phyloP scores from a whole-genome alignment of 2,797 vertebrate genomes.

The Phrynocephalus guinanensis region DNA sequence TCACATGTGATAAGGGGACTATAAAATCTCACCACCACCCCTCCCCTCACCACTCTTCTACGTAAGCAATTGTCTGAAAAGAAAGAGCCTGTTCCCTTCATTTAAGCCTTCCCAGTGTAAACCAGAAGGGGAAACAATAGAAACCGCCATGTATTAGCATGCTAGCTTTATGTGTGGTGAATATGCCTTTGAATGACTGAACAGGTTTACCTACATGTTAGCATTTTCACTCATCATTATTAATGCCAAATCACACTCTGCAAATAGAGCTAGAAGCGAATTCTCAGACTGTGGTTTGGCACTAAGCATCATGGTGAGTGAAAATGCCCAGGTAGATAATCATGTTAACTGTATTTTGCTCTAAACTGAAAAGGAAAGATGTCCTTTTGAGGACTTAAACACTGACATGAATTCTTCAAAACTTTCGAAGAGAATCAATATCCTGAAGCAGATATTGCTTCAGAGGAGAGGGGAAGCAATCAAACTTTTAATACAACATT shows the following conservation, averaged over 20 bases:
- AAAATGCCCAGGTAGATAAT: neutral
- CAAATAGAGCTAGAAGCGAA: neutral
- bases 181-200: no score
- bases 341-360: neutral
- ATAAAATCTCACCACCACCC: neutral
- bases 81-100: no score
- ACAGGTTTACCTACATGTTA: neutral
- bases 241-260: neutral
- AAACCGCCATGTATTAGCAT: no score
- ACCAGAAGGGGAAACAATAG: no score
- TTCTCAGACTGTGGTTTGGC: neutral
- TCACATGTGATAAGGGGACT: no score
- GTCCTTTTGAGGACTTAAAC: neutral
- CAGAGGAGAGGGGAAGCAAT: conserved; percentile 22
- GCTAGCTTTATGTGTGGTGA: no score
- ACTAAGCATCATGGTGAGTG: neutral
- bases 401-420: neutral
- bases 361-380: neutral
- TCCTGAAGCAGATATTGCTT: conserved; percentile 20
- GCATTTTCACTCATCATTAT: neutral
- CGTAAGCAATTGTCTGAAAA: no score
- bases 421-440: neutral
- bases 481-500: neutral
- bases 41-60: no score
- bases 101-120: no score